Conservation (phyloP, 1,140 invertebrate genomes). For the Calycopis cecrops region DNA sequence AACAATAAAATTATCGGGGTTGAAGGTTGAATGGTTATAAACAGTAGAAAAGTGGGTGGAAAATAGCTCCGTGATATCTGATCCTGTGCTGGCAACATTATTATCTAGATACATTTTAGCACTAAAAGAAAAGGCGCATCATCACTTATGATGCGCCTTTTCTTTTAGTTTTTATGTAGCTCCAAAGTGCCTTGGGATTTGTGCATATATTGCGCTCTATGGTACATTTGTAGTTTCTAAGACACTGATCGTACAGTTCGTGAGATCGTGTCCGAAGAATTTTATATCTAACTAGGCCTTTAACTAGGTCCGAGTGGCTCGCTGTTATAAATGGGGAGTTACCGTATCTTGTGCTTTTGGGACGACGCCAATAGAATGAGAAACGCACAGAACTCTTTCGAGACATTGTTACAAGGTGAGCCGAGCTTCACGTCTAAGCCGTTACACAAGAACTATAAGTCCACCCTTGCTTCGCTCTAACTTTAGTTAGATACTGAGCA, state of each 20-base stretch:
- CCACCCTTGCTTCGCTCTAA: too few relatives aligned
- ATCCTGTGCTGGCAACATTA: neutral
- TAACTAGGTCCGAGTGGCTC: too few relatives aligned
- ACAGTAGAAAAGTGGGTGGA: slow-evolving; percentile 14
- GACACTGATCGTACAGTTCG: neutral
- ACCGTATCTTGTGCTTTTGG: too few relatives aligned
- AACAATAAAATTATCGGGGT: neutral
- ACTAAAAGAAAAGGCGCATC: neutral
- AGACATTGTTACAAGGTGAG: too few relatives aligned
- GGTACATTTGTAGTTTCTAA: neutral
- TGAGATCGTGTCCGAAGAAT: neutral
- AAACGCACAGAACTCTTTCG: too few relatives aligned
- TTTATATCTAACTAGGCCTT: too few relatives aligned
- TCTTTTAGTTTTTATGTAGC: neutral
- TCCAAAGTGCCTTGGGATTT: slow-evolving; percentile 7
- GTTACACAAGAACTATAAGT: too few relatives aligned
- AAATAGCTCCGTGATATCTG: slow-evolving; percentile 15
- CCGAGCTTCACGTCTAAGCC: too few relatives aligned
- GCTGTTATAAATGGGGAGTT: too few relatives aligned
- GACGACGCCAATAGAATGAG: too few relatives aligned
- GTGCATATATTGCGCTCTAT: neutral
- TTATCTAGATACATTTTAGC: slow-evolving; percentile 9
- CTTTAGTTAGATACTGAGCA: too few relatives aligned
- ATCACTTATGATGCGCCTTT: too few relatives aligned
- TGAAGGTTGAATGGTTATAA: neutral